Conservation (phyloP, 1,140 invertebrate genomes). For the Hylaeus volcanicus region DNA sequence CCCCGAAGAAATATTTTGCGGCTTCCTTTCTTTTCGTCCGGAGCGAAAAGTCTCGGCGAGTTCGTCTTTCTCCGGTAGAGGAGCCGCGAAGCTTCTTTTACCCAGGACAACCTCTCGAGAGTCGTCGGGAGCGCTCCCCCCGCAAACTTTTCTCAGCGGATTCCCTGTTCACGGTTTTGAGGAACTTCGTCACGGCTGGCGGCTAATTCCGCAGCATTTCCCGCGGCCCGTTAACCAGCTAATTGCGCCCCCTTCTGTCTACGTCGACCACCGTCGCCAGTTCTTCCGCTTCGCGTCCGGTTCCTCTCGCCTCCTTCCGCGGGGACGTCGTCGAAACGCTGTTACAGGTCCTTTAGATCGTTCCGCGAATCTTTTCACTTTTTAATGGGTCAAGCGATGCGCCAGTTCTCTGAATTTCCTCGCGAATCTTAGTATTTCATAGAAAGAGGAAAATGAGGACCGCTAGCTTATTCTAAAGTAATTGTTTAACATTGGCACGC, state of each 20-base stretch:
- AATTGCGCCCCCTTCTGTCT: conserved; percentile 35
- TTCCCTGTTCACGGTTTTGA: not conserved
- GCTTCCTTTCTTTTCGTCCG: not conserved
- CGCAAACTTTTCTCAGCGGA: not conserved
- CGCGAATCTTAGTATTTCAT: too few species aligned
- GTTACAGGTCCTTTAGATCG: too few species aligned
- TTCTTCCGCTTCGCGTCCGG: too few species aligned
- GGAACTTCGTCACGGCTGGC: conserved; percentile 1
- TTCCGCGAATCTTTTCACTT: too few species aligned
- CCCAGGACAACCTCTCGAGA: too few species aligned
- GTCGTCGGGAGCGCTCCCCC: not conserved
- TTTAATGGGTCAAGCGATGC: too few species aligned
- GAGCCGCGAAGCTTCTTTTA: not conserved
- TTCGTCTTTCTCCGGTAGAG: not conserved
- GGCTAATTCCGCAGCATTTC: conserved; percentile 14
- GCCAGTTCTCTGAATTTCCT: too few species aligned
- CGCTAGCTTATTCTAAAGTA: too few species aligned
- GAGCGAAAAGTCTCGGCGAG: not conserved
- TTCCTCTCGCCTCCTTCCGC: too few species aligned
- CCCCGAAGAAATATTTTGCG: not conserved
- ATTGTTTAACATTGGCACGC: too few species aligned
- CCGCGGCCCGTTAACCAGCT: conserved; percentile 33
- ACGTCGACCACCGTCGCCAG: not conserved
- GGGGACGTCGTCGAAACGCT: too few species aligned
- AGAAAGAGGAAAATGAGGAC: too few species aligned